Evolutionary conservation across 92 coral and sea anemone genomes (phyloP), one percentile per base, ranked within the genome.

Genomic region (Palythoa heliodiscus): DNA sequence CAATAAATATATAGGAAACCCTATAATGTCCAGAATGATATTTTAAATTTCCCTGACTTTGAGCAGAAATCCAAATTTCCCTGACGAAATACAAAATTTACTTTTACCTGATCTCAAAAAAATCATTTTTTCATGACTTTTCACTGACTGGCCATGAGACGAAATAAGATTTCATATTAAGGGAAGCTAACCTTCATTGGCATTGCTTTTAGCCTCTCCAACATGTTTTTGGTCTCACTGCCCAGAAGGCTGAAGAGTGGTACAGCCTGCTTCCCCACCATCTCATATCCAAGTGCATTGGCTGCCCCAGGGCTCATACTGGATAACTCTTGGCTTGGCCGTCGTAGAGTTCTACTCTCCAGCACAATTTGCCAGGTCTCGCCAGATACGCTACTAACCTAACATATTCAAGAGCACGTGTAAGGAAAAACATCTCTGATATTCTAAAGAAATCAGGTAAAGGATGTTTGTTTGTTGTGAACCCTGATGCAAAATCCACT

Each of bases 351-450:
- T 78, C 93, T 95, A 88, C 92, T 94, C 73, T 96, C 99, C 52
- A 96, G 86, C 57, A 94, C 80, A 84, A 96, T 83, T 90, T 96
- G 98, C 95, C 93, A 89, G 20, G 97, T 94, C 85, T 89, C 95
- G 2, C 95, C 98, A 23, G 95, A 91, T 70, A 90, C 63, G 4
- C 97, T 92, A 75, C 92, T 93, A 50, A 96, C 93, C 99, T 96
- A 86, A 63, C 43, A 58, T 39, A 37, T 40, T 3, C 29, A 29
- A 29, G 40, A 29, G 35, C 35, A 29, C 35, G 0, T 29, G 35
- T 29, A 29, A 29, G 35, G 35, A 29, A 29, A 29, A 29, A 29
- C 35, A 29, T 29, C 35, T 1, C 35, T 29, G 35, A 29, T 29
- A 29, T 29, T 29, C 35, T 0, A 29, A 29, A 29, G 35, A 29